Evolutionary conservation across 2,113 vertebrate genomes (phyloP).

Genomic region (Aphyosemion australe): DNA sequence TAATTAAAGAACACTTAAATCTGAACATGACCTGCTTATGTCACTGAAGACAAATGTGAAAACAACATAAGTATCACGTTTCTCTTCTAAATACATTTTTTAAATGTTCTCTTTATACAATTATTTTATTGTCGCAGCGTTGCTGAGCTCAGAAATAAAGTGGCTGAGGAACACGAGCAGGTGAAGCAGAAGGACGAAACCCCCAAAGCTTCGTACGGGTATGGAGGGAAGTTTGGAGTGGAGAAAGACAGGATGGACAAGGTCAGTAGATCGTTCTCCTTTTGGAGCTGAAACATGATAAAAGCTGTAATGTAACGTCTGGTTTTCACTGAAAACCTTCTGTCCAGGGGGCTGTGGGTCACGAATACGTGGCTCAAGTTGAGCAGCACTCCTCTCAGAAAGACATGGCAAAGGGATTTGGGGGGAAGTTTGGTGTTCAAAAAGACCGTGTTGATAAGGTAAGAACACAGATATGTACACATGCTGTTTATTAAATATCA

Average conservation of each 20-base stretch:
- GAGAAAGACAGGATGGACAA: conserved; percentile 96
- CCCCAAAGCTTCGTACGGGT: conserved; percentile 93
- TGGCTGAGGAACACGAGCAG: conserved; percentile 87
- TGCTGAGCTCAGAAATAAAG: conserved; percentile 86
- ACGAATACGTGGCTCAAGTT: conserved; percentile 85
- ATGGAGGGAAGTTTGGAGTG: conserved; percentile 94
- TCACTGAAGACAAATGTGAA: too few species aligned
- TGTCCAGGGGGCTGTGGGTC: conserved; percentile 87
- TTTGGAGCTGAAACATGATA: not conserved
- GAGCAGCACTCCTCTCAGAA: conserved; percentile 93
- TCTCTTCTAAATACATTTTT: too few species aligned
- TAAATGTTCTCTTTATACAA: too few species aligned
- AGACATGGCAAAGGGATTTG: conserved; percentile 90
- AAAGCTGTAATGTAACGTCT: not conserved
- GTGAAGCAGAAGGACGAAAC: conserved; percentile 88
- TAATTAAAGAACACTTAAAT: too few species aligned
- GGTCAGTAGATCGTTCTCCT: conserved; percentile 51
- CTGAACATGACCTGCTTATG: too few species aligned
- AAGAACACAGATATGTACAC: conserved; percentile 19
- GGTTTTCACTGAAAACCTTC: not conserved
- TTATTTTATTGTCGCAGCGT: conserved; percentile 76
- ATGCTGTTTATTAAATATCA: not conserved
- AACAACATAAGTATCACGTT: too few species aligned
- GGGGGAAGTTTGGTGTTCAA: conserved; percentile 92
- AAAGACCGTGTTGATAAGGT: conserved; percentile 92